Conservation (phyloP, 1,140 invertebrate genomes). For the Rhizoglyphus robini region DNA sequence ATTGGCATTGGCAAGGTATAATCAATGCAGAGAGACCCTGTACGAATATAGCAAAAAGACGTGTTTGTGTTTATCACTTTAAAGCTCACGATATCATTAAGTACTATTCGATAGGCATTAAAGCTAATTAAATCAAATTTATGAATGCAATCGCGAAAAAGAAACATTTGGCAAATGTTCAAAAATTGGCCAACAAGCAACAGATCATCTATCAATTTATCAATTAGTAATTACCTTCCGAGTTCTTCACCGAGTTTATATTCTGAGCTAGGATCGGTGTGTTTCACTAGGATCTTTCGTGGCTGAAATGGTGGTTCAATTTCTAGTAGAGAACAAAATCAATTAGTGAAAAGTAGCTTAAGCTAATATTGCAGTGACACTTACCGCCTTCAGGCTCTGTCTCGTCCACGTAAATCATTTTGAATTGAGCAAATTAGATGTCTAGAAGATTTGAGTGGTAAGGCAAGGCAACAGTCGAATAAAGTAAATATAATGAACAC, state of each 20-base stretch:
- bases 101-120: too few species aligned
- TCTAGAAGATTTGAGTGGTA: too few species aligned
- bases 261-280: slow-evolving; percentile 22
- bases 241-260: slow-evolving; percentile 25
- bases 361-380: slow-evolving; percentile 4
- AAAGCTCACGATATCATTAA: too few species aligned
- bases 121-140: too few species aligned
- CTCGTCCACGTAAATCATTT: slow-evolving; percentile 27
- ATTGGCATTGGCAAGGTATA: too few species aligned
- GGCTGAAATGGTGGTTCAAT: slow-evolving; percentile 25
- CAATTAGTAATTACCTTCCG: slow-evolving; percentile 27
- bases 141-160: neutral
- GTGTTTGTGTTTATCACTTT: too few species aligned
- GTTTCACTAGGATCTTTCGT: slow-evolving; percentile 23
- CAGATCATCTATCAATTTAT: too few species aligned
- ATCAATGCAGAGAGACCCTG: too few species aligned
- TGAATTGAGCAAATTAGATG: neutral
- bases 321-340: slow-evolving; percentile 11
- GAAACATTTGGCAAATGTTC: neutral
- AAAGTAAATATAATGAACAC: too few species aligned
- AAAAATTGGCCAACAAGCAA: too few species aligned
- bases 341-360: slow-evolving; percentile 18
- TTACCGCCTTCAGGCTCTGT: slow-evolving; percentile 26
- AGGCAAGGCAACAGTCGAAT: too few species aligned
- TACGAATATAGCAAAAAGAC: too few species aligned